Evolutionary conservation across 2,888 invertebrate genomes (phyloP).

Genomic region (Allolobophora icterica): DNA sequence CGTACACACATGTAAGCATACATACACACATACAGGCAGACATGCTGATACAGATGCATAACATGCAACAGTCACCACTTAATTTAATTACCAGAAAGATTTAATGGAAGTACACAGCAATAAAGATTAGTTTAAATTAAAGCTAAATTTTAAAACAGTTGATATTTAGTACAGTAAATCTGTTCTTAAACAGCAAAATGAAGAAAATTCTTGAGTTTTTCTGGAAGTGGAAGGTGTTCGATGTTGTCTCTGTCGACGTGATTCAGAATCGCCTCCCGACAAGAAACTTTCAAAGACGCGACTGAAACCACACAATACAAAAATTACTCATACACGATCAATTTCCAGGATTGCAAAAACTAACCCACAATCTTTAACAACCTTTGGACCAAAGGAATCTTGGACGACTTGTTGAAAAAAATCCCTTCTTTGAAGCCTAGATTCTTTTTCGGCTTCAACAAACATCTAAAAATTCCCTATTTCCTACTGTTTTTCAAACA

Average conservation of each 20-base stretch:
- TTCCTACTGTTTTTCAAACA: too few species aligned
- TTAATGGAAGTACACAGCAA: neutral
- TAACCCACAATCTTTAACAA: too few species aligned
- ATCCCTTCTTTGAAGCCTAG: too few species aligned
- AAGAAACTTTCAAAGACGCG: slow-evolving; percentile 84
- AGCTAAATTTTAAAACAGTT: neutral
- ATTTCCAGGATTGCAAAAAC: neutral
- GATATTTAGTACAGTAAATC: neutral
- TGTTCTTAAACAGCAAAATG: slow-evolving; percentile 67
- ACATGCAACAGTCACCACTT: neutral
- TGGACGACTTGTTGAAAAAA: too few species aligned
- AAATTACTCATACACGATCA: neutral
- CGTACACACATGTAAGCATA: too few species aligned
- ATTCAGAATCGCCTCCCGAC: slow-evolving; percentile 85
- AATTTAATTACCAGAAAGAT: neutral
- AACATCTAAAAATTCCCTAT: too few species aligned
- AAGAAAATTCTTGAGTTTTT: slow-evolving; percentile 83
- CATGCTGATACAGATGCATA: neutral
- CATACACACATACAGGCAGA: too few species aligned
- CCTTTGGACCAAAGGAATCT: too few species aligned
- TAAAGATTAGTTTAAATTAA: neutral
- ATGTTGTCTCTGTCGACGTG: slow-evolving; percentile 79
- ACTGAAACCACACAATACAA: slow-evolving; percentile 70
- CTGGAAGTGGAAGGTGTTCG: slow-evolving; percentile 82
- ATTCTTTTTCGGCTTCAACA: too few species aligned